Base-by-base conservation (phyloP, 2,888 invertebrate genomes). In the Sisyra terminalis region DNA sequence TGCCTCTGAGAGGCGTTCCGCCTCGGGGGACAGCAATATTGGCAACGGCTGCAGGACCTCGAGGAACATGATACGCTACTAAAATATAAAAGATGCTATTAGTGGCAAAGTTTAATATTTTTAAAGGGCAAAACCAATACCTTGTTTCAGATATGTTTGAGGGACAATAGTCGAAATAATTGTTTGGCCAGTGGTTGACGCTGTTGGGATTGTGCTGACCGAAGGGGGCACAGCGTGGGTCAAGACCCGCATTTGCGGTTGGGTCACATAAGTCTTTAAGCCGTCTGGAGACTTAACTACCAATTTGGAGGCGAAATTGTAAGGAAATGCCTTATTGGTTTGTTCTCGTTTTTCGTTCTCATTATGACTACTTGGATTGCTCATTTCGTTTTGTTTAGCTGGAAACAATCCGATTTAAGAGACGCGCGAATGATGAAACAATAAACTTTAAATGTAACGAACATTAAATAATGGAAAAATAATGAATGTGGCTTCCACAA, bases 21-120 rank as follows among this genome's bases (percentile, higher is more conserved):
- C 70, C 67, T 43, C 81, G 70, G 1, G 81, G 75, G 6, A 79
- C 75, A 9, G 81, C 75, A 14, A 83, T 69, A 48, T 78, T 81
- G 0, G 82, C 82, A 2, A 81, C 82, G 9, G 80, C 80, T 1
- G 81, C 81, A 11, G 81, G 72, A 2, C 82, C 82, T 45, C 73
- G 53, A 6, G 64, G 64, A 5, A 64, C 63, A 51, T 64, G 64
- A 49, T 60, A 63, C 11, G 60, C 56, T 8, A 59, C 50, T 35
- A 59, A 59, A 16, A 50, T 41, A 13, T 54, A 10, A 29, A 29
- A 29, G 8, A 29, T 29, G 30, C 30, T 29, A 9, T 29, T n/a
- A 24, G 7, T 24, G 24, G 7, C 3, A 24, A 24, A 38, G 42
- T 31, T n/a, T 32, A 34, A 36, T 40, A 32, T 11, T 18, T n/a